Base-by-base conservation (phyloP, 2,797 vertebrate species). In the Clarias pachynema region DNA sequence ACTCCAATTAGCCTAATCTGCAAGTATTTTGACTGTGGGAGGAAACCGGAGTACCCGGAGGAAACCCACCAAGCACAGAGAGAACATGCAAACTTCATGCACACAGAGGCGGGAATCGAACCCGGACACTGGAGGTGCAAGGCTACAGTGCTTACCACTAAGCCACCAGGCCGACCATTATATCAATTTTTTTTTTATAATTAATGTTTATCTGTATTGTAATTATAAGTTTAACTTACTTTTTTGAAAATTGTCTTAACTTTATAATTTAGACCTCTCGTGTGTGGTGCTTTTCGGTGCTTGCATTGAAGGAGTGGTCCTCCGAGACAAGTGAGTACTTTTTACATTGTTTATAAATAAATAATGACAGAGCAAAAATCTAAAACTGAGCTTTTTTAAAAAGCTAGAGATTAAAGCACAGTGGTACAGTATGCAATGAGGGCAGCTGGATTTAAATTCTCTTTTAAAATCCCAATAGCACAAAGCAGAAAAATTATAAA, bases 211-310 rank as follows among this genome's bases (percentile, higher is more conserved):
- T 22, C 37, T 44, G 3, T 40, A 22, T 69, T 24, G 7, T 24
- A 16, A 15, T 15, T 62, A 62, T 40, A 22, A 4, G 40, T 20
- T 62, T 49, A 24, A 4, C 15, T 20, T 69, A 9, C 1, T 83
- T 73, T 29, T 18, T 62, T 74, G 10, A 53, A 77, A 5, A 59
- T 31, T 92, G 93, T 94, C 96, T 97, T 93, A 93, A 94, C 89
- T 2, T 4, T 53, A 16, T 81, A 3, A 78, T 26, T 22, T 89
- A 98, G 97, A 99, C 87, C 83, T 99, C 26, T 96, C 95, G 82
- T 96, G 95, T 82, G 96, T 99, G 10, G 92, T 98, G 65, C 90
- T 99, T 0, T 99, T 99, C 7, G 98, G 98, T 6, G 97, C 96
- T 87, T 97, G 97, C 90, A 98, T 99, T 8, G 98, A 99, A 89